These are phyloP conservation scores for Heteromurus nitidus DNA, from an alignment of 2,888 invertebrate genomes.

Conservation along the genomic window DNA sequence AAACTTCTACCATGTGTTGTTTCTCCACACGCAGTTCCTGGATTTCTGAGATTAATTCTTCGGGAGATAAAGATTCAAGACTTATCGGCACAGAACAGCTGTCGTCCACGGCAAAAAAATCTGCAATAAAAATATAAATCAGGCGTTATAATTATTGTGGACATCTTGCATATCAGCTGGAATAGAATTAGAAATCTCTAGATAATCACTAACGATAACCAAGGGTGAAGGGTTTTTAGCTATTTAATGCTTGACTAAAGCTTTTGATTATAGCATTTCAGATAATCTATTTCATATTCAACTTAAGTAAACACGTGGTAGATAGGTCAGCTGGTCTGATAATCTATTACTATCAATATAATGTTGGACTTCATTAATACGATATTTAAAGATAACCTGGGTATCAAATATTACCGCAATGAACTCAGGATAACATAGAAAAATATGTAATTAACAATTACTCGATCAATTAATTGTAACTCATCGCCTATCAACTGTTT, in stretches of 20 bases:
- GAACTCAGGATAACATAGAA: background rate
- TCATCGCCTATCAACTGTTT: no score
- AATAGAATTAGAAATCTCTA: no score
- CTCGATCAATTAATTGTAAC: no score
- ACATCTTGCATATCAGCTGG: background rate
- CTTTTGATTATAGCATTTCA: background rate
- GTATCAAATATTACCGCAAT: no score
- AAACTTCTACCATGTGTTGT: constrained; percentile 28
- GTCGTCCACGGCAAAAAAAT: constrained; percentile 26
- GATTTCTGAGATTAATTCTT: constrained; percentile 10
- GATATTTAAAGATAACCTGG: no score
- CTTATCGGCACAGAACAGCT: background rate
- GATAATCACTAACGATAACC: background rate
- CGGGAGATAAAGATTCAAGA: background rate
- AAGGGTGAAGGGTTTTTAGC: background rate
- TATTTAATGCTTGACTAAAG: background rate
- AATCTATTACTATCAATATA: no score
- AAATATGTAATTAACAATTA: background rate
- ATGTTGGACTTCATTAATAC: no score
- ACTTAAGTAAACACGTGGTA: background rate
- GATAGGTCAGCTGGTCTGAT: background rate
- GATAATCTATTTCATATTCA: background rate
- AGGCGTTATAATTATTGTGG: background rate
- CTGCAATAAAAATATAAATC: background rate
- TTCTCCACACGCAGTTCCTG: constrained; percentile 20